A percentile compares a stretch with the other conserved stretches of the same genome.
These are phyloP conservation scores for Tubulanus polymorphus DNA, from an alignment of 2,888 invertebrate species.

Conservation along the genomic window DNA sequence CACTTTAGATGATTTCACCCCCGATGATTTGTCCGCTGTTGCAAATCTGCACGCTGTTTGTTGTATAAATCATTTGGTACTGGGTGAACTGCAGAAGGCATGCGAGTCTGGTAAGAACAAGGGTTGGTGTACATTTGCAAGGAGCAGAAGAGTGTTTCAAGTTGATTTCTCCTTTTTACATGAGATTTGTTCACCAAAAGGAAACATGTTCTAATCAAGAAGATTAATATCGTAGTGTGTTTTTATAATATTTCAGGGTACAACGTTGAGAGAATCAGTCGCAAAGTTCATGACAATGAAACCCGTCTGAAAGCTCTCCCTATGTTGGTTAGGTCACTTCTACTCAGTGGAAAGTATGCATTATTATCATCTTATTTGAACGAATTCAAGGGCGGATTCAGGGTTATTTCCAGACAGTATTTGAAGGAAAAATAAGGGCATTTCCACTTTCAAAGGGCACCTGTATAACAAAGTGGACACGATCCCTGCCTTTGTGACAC, in stretches of 20 bases:
- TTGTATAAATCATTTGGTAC: too few species aligned
- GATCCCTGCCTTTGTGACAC: too few species aligned
- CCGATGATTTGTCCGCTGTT: neutral
- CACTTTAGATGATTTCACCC: neutral
- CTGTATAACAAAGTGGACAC: too few species aligned
- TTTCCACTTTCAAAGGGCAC: neutral
- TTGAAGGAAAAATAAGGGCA: neutral
- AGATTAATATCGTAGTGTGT: neutral
- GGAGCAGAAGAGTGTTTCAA: too few species aligned
- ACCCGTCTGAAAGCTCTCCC: neutral
- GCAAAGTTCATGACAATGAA: neutral
- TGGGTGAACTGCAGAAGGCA: too few species aligned
- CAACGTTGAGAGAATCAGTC: neutral
- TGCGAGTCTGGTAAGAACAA: slow-evolving; percentile 1
- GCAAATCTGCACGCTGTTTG: neutral
- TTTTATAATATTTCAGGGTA: neutral
- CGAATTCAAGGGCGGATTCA: too few species aligned
- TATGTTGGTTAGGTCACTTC: neutral
- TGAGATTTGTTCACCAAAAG: too few species aligned
- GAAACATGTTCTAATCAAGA: too few species aligned
- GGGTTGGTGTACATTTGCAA: too few species aligned
- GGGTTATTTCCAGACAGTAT: too few species aligned
- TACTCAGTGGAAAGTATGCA: neutral
- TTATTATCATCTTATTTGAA: too few species aligned
- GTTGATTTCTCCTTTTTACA: too few species aligned